Percentiles rank a stretch among this genome's conserved stretches.
Conservation (phyloP, 2,113 vertebrate species). For the Acrocephalus kingi region DNA sequence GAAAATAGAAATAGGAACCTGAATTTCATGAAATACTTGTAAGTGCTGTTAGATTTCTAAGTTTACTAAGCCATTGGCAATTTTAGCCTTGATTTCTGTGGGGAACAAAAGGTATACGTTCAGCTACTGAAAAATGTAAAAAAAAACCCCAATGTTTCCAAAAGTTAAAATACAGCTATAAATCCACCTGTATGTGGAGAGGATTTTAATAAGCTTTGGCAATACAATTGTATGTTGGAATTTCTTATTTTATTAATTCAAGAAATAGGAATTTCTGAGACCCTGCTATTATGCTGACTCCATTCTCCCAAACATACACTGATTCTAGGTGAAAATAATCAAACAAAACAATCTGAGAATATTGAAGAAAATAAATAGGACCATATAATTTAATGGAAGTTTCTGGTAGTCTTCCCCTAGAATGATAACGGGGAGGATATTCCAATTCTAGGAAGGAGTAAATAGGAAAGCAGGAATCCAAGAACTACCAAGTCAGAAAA, state of each 20-base stretch:
- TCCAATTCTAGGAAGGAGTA: neutral
- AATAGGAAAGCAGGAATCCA: neutral
- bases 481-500: neutral
- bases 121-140: neutral
- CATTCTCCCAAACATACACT: neutral
- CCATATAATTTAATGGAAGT: neutral
- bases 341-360: neutral
- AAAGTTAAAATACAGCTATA: neutral
- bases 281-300: neutral
- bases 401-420: neutral
- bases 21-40: neutral
- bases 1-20: neutral
- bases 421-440: neutral
- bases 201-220: neutral
- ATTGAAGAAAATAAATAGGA: neutral
- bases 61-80: neutral
- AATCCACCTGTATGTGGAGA: neutral
- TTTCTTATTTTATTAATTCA: constrained; percentile 11
- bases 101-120: rapidly evolving
- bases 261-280: neutral
- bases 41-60: neutral
- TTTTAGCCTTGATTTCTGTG: neutral
- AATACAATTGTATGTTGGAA: neutral
- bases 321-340: neutral
- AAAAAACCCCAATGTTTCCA: neutral